Evolutionary conservation across 2,113 vertebrate species (phyloP).

Genomic region (Varanus salvator): DNA sequence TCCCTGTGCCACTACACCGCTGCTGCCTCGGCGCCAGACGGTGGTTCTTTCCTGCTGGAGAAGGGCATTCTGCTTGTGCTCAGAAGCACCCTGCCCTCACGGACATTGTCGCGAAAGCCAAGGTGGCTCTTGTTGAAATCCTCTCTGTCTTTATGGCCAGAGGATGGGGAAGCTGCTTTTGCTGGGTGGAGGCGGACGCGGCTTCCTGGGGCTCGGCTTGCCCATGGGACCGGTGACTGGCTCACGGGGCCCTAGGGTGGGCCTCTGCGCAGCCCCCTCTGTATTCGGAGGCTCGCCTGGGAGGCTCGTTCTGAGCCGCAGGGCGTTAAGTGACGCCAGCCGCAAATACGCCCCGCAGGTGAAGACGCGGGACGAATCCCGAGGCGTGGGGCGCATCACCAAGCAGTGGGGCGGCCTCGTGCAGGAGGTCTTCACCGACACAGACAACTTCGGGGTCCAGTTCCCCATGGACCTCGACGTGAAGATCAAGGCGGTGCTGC

Average conservation of each 20-base stretch:
- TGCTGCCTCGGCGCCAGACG: not conserved
- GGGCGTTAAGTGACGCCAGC: too few species aligned
- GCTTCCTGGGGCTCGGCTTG: not conserved
- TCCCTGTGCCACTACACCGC: too few species aligned
- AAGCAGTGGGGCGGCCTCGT: slow-evolving; percentile 90
- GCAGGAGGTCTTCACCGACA: slow-evolving; percentile 86
- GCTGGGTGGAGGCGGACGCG: not conserved
- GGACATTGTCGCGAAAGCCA: not conserved
- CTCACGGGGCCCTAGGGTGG: not conserved
- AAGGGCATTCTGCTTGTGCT: not conserved
- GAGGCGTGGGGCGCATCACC: slow-evolving; percentile 84
- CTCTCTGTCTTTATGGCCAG: not conserved
- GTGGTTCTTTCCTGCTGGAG: too few species aligned
- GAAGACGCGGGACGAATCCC: slow-evolving; percentile 75
- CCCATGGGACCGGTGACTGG: too few species aligned
- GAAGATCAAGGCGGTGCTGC: slow-evolving; percentile 88
- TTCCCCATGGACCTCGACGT: slow-evolving; percentile 90
- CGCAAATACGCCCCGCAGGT: slow-evolving; percentile 69
- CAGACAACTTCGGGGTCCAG: slow-evolving; percentile 91
- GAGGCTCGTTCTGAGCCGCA: too few species aligned
- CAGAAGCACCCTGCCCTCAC: not conserved
- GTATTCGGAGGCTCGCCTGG: too few species aligned
- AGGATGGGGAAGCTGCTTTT: not conserved
- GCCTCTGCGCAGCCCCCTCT: not conserved
- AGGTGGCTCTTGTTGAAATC: too few species aligned